Evolutionary conservation across 1,140 invertebrate species (phyloP), one percentile per base, ranked within the genome.

Genomic region (Heliconius hermathena): DNA sequence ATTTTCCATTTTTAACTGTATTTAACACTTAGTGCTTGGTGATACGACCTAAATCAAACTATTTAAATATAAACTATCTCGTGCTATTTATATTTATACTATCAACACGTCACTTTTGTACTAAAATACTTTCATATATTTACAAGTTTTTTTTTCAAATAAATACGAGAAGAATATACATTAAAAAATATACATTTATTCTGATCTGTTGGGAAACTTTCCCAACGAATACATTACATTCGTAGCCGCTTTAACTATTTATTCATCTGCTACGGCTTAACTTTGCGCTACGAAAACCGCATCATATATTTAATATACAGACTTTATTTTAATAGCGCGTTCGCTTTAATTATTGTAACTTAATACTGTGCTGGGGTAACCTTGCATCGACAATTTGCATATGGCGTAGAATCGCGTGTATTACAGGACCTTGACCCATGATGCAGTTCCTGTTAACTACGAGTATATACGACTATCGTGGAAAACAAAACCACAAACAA

Each of bases 371-470:
- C 60, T 16, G 4, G 26, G 2, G 2, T 26, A 60, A 66, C 60
- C 49, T 36, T 60, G 49, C 57, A 38, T 54, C 73, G 18, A 36
- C 57, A 70, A 76, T 76, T 77, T 83, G 70, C 77, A 81, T 78
- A 76, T 76, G 66, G 71, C 73, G 74, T 77, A 74, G 49, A 22
- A 57, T 82, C 75, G 81, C 78, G 81, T 80, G 81, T 78, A 16
- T 26, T 18, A 52, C 8, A 33, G 73, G 46, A 81, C 83, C 83
- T 84, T 84, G 83, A 82, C 83, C 77, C 46, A 74, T 71, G 73
- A 41, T 77, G 79, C 79, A 82, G 77, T 75, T 46, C 73, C 60
- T 52, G 71, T 18, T 22, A 38, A 72, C 71, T 11, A 18, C 6
- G 18, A 46, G 41, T 46, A 46, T 8, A 22, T 66, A 66, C 60